A percentile compares a stretch with the other conserved stretches of the same genome.
Conservation (phyloP, 2,113 vertebrate species). For the Polypterus senegalus region DNA sequence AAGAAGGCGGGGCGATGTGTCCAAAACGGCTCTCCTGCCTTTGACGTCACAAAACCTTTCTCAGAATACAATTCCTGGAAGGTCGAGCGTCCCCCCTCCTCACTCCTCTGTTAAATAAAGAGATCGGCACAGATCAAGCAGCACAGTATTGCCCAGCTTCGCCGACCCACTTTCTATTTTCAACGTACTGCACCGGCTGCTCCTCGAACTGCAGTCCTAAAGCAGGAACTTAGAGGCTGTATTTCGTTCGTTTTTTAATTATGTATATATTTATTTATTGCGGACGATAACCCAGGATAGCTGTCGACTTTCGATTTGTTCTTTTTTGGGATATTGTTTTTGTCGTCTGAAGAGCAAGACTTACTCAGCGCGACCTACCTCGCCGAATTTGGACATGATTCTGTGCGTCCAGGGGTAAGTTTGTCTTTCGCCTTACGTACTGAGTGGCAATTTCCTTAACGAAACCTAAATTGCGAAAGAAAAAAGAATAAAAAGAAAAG, state of each 20-base stretch:
- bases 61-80: slow-evolving; percentile 61
- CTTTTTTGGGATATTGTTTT: neutral
- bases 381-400: slow-evolving; percentile 41
- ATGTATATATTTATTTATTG: neutral
- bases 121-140: slow-evolving; percentile 20
- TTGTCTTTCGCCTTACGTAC: slow-evolving; percentile 4
- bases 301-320: neutral
- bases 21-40: neutral
- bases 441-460: neutral
- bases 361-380: slow-evolving; percentile 1
- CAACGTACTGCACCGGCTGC: slow-evolving; percentile 7
- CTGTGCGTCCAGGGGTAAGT: slow-evolving; percentile 60
- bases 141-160: slow-evolving; percentile 28
- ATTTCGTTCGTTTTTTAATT: neutral
- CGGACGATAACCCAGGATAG: neutral
- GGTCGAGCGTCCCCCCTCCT: slow-evolving; percentile 30
- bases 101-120: slow-evolving; percentile 20
- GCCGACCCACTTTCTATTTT: slow-evolving; percentile 8
- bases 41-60: slow-evolving; percentile 52
- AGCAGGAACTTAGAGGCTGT: neutral
- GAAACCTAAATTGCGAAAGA: neutral
- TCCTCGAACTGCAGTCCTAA: neutral
- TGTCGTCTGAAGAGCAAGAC: neutral
- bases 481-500: neutral
- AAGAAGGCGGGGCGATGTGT: slow-evolving; percentile 14